These are phyloP conservation scores for Tangara arthus DNA, from an alignment of 2,797 vertebrate species.

Conservation along the genomic window DNA sequence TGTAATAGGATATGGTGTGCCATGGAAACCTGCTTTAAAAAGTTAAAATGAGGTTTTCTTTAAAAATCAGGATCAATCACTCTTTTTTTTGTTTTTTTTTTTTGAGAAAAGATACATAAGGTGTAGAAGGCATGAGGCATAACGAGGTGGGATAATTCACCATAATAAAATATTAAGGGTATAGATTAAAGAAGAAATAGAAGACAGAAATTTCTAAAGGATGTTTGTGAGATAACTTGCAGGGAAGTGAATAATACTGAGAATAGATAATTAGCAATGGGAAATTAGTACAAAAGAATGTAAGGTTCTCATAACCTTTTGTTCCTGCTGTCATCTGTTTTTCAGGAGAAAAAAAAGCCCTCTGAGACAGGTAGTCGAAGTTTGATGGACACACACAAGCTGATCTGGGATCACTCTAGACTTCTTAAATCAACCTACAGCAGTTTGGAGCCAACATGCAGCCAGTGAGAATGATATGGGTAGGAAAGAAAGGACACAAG, in stretches of 20 bases:
- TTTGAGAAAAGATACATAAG: neutral
- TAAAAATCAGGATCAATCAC: neutral
- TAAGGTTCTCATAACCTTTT: slow-evolving; percentile 27
- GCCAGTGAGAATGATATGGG: neutral
- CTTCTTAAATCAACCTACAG: neutral
- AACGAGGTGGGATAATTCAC: neutral
- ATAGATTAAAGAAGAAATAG: neutral
- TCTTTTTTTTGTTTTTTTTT: neutral
- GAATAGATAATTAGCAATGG: slow-evolving; percentile 16
- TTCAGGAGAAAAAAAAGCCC: neutral
- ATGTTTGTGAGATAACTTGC: neutral
- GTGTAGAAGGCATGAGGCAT: neutral
- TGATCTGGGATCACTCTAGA: neutral
- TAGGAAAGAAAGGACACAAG: neutral
- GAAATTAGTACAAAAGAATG: slow-evolving; percentile 23
- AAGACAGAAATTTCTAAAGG: neutral
- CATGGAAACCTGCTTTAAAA: neutral
- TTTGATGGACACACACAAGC: neutral
- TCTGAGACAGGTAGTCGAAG: neutral
- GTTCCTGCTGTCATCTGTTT: neutral
- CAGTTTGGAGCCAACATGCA: neutral
- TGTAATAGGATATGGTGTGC: slow-evolving; percentile 1
- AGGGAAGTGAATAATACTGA: neutral
- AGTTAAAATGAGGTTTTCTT: neutral
- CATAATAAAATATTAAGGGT: neutral